phyloP scores from a whole-genome alignment of 2,797 vertebrate species.

The Danio tinwini region DNA sequence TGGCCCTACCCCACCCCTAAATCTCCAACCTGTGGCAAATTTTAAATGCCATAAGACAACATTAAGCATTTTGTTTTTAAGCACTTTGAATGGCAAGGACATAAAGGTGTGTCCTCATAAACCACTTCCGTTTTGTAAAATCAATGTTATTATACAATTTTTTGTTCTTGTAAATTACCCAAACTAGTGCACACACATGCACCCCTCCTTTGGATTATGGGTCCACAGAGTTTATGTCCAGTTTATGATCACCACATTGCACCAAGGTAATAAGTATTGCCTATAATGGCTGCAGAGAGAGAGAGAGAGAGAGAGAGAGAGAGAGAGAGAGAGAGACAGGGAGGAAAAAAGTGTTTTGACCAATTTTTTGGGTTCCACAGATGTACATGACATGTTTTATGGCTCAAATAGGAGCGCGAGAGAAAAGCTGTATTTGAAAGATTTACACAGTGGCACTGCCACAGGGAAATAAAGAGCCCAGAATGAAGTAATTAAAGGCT shows the following conservation, averaged over 20 bases:
- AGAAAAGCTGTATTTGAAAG: slow-evolving; percentile 51
- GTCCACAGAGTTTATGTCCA: background rate
- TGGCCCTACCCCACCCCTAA: no score
- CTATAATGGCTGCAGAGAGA: background rate
- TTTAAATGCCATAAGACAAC: no score
- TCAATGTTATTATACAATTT: no score
- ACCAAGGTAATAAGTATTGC: slow-evolving; percentile 13
- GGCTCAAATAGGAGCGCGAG: slow-evolving; percentile 33
- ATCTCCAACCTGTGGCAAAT: no score
- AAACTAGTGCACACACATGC: no score
- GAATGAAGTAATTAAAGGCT: slow-evolving; percentile 64
- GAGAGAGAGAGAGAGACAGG: background rate
- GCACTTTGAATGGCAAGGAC: no score
- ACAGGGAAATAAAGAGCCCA: slow-evolving; percentile 53
- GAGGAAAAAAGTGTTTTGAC: background rate
- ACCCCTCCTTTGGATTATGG: background rate
- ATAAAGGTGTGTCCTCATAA: no score
- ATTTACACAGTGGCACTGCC: slow-evolving; percentile 49
- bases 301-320: no score
- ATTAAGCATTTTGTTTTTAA: no score
- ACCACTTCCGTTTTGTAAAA: no score
- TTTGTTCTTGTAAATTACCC: no score
- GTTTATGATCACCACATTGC: slow-evolving; percentile 3
- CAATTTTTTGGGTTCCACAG: slow-evolving; percentile 16
- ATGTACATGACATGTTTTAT: slow-evolving; percentile 50